Evolutionary conservation across 2,888 invertebrate species (phyloP).

Genomic region (Melanostoma scalare): DNA sequence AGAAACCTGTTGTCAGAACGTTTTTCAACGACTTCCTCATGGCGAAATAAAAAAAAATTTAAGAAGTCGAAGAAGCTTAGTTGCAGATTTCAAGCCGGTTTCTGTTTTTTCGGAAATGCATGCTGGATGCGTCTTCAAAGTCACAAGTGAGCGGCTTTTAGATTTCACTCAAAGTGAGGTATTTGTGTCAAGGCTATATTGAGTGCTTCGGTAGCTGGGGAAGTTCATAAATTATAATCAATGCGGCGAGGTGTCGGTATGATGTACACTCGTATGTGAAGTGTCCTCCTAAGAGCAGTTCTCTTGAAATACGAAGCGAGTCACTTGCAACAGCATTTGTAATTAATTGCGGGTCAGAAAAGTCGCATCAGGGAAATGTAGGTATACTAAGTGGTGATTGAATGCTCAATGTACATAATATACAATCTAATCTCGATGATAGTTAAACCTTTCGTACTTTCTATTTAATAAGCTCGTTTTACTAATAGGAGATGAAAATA

Average conservation of each 20-base stretch:
- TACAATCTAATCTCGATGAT: too few species aligned
- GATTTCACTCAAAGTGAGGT: constrained; percentile 19
- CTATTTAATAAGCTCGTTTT: too few species aligned
- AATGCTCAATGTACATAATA: too few species aligned
- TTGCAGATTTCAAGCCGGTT: constrained; percentile 37
- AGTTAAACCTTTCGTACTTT: too few species aligned
- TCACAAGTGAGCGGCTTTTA: constrained; percentile 16
- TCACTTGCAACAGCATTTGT: background rate
- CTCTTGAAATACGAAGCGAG: background rate
- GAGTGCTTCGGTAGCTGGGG: constrained; percentile 11
- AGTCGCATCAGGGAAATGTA: too few species aligned
- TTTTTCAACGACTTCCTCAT: constrained; percentile 44
- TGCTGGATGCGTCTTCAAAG: background rate
- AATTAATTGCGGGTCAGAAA: background rate
- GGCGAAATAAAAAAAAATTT: constrained; percentile 29
- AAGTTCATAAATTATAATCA: constrained; percentile 5
- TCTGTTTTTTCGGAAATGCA: background rate
- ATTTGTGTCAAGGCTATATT: constrained; percentile 59
- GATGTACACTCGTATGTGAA: background rate
- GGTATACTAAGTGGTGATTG: too few species aligned
- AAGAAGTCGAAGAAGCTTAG: background rate
- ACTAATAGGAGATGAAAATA: too few species aligned
- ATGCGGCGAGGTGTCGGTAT: background rate
- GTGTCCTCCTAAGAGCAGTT: background rate
- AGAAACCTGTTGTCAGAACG: constrained; percentile 60